Conservation (phyloP, 1,140 invertebrate genomes). For the Halictus rubicundus region DNA sequence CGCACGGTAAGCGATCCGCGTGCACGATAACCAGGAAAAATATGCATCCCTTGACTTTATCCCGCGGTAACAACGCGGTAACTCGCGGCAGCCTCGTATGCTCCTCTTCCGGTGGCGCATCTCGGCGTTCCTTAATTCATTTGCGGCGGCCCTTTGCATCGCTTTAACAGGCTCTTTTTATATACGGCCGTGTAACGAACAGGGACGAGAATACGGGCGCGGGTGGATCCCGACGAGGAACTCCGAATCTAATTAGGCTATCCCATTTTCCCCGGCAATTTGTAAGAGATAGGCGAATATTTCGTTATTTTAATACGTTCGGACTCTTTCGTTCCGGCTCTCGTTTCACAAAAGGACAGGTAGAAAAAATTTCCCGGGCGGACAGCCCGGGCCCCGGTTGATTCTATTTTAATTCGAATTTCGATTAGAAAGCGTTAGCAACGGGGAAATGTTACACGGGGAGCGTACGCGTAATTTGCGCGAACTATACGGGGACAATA, state of each 20-base stretch:
- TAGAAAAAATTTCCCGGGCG: background rate
- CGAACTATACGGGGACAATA: background rate
- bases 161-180: slow-evolving; percentile 35
- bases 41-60: background rate
- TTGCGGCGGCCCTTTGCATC: slow-evolving; percentile 18
- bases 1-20: background rate
- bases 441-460: too few relatives aligned
- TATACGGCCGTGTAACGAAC: background rate
- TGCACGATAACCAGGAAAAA: background rate
- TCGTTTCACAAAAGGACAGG: background rate
- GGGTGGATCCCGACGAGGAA: background rate
- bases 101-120: background rate
- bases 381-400: background rate
- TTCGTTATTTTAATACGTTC: slow-evolving; percentile 32
- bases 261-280: slow-evolving; percentile 32
- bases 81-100: background rate
- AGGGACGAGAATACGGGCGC: background rate
- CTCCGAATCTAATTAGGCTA: slow-evolving; percentile 41
- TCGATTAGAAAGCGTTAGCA: background rate
- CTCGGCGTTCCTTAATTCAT: slow-evolving; percentile 12
- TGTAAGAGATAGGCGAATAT: slow-evolving; percentile 30
- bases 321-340: background rate
- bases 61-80: background rate
- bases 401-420: background rate
- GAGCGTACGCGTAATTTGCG: background rate